phyloP scores from a whole-genome alignment of 2,888 invertebrate genomes.

The Drosophila leonis region DNA sequence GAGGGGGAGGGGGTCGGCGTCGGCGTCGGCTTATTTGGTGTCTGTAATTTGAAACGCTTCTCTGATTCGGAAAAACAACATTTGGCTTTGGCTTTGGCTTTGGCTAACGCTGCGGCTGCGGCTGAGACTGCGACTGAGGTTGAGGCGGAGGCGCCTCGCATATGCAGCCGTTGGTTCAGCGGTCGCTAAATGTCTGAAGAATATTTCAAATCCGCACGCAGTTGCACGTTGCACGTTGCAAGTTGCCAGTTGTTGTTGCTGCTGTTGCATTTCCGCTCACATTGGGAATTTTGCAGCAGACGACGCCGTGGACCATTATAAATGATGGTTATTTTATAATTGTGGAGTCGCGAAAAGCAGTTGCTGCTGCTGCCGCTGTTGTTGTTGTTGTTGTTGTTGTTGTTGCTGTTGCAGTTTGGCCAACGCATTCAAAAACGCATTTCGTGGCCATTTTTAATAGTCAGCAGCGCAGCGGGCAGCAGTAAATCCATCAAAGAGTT shows the following conservation, averaged over 20 bases:
- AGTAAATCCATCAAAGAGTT: slow-evolving; percentile 77
- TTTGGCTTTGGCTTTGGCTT: slow-evolving; percentile 27
- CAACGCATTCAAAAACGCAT: slow-evolving; percentile 72
- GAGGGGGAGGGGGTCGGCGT: neutral
- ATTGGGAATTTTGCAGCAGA: slow-evolving; percentile 47
- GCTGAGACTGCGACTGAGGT: neutral
- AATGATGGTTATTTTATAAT: slow-evolving; percentile 79
- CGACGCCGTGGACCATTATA: slow-evolving; percentile 63
- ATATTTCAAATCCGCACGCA: slow-evolving; percentile 73
- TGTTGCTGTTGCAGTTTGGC: slow-evolving; percentile 40
- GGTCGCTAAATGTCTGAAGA: slow-evolving; percentile 71
- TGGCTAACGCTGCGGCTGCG: slow-evolving; percentile 6
- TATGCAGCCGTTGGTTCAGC: slow-evolving; percentile 12
- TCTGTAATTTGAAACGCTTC: slow-evolving; percentile 84
- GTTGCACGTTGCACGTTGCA: slow-evolving; percentile 31
- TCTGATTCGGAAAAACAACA: slow-evolving; percentile 77
- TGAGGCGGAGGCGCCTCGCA: slow-evolving; percentile 10
- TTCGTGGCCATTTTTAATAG: slow-evolving; percentile 72
- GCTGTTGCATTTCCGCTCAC: slow-evolving; percentile 66
- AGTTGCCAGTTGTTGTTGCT: slow-evolving; percentile 7
- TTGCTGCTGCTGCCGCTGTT: neutral
- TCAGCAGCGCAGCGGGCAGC: slow-evolving; percentile 24
- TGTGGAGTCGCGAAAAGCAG: slow-evolving; percentile 54
- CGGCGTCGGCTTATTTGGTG: slow-evolving; percentile 81
- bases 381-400: neutral